Base-by-base conservation (phyloP, 1,140 invertebrate genomes). In the Laodelphax striatellus region DNA sequence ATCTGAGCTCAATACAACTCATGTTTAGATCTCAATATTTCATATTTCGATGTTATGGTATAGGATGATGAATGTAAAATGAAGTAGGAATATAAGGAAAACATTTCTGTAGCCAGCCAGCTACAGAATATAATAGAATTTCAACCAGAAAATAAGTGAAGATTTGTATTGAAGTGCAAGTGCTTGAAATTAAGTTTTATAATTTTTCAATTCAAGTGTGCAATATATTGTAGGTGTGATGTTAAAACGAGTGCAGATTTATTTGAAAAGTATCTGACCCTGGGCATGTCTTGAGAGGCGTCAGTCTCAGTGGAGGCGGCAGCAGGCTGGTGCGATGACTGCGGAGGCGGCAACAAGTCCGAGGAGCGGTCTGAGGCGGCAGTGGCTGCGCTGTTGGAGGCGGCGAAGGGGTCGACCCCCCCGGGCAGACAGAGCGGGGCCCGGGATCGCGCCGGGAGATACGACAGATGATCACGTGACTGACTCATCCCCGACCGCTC, bases 361-460 rank as follows among this genome's bases (percentile, higher is more conserved):
- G 38, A 13, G 28, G 24, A 17, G 24, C 24, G 24, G 16, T 43
- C 13, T n/a, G 56, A 38, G 34, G 38, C 16, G 59, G 24, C 41
- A 56, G 50, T 22, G 57, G 60, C 38, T 31, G 52, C 41, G 34
- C 38, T 50, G n/a, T 11, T 14, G 38, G 50, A n/a, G 52, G 21
- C 14, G 19, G 38, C 34, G 55, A 54, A 38, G 52, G 34, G 44
- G 43, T 62, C 60, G 53, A 60, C 56, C 61, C 59, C 62, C 54
- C 43, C 52, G 24, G 67, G 67, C 52, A 68, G 60, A 62, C 64
- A 69, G 42, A 70, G 63, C 28, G 69, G 69, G 44, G 67, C 63
- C 28, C 68, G 68, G 24, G 66, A 69, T 42, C 66, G 65, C 66
- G 69, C 67, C 38, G 66, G 63, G 55, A 67, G 67, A 68, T 62